Percentiles rank a stretch among this genome's conserved stretches.
Conservation (phyloP, 2,888 invertebrate genomes). For the Lycophotia porphyrea region DNA sequence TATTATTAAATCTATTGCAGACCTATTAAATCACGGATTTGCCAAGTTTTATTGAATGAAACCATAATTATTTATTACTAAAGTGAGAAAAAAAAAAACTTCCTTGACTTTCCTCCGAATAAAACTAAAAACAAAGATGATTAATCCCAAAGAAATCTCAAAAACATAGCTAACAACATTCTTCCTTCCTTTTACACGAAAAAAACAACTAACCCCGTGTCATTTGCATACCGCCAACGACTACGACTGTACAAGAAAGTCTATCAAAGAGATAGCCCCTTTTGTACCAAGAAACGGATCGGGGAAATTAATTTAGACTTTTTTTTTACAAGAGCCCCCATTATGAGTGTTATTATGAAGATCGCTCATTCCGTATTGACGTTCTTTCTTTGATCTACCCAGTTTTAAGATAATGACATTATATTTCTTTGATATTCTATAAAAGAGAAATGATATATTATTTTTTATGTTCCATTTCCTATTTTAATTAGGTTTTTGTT, state of each 20-base stretch:
- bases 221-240: constrained; percentile 65
- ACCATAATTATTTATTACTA: not conserved
- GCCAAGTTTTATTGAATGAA: not conserved
- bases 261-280: constrained; percentile 84
- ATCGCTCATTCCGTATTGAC: constrained; percentile 79
- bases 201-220: constrained; percentile 53
- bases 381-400: constrained; percentile 79
- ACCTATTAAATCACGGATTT: not conserved
- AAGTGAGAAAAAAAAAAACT: not conserved
- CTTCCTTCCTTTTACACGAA: constrained; percentile 34
- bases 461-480: constrained; percentile 68
- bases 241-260: constrained; percentile 73
- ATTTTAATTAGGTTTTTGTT: constrained; percentile 66
- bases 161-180: constrained; percentile 36
- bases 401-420: constrained; percentile 83
- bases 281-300: constrained; percentile 82
- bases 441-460: constrained; percentile 70
- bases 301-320: constrained; percentile 87
- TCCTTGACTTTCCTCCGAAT: not conserved
- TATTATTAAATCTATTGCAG: not conserved
- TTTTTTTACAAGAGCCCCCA: constrained; percentile 71
- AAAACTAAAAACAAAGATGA: constrained; percentile 25
- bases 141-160: constrained; percentile 19
- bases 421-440: constrained; percentile 84
- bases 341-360: constrained; percentile 71